phyloP scores from a whole-genome alignment of 2,888 invertebrate genomes.

The Zeuzera pyrina region DNA sequence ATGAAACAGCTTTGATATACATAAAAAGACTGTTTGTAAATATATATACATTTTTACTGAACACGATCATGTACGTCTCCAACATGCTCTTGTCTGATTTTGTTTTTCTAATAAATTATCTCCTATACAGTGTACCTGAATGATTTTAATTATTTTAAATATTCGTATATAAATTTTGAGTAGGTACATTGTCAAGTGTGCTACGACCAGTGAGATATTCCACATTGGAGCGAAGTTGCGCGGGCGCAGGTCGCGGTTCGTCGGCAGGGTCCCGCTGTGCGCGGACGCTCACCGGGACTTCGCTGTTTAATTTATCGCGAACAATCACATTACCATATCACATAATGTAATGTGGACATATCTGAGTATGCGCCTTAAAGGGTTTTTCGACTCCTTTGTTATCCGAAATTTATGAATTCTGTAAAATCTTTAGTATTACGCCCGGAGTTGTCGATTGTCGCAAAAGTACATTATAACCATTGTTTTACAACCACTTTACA shows the following conservation, averaged over 20 bases:
- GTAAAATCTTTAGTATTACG: slow-evolving; percentile 52
- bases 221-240: slow-evolving; percentile 31
- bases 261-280: slow-evolving; percentile 53
- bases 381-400: slow-evolving; percentile 66
- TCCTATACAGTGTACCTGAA: too few species aligned
- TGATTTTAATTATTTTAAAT: not conserved
- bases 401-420: slow-evolving; percentile 61
- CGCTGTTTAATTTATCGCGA: slow-evolving; percentile 62
- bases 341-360: slow-evolving; percentile 62
- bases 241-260: slow-evolving; percentile 39
- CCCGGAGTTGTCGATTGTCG: slow-evolving; percentile 37
- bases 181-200: too few species aligned
- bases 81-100: too few species aligned
- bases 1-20: too few species aligned
- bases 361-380: slow-evolving; percentile 63
- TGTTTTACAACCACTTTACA: slow-evolving; percentile 48
- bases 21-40: too few species aligned
- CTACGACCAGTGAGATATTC: slow-evolving; percentile 50
- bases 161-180: slow-evolving; percentile 14
- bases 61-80: too few species aligned
- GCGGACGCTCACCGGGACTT: slow-evolving; percentile 35
- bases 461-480: slow-evolving; percentile 44
- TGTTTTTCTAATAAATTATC: too few species aligned
- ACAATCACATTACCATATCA: slow-evolving; percentile 72
- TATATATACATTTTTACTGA: too few species aligned